Percentiles rank a stretch among this genome's conserved stretches.
phyloP scores from a whole-genome alignment of 30 jellyfish, hydroid and myxozoan species.

The Chironex yamaguchii region DNA sequence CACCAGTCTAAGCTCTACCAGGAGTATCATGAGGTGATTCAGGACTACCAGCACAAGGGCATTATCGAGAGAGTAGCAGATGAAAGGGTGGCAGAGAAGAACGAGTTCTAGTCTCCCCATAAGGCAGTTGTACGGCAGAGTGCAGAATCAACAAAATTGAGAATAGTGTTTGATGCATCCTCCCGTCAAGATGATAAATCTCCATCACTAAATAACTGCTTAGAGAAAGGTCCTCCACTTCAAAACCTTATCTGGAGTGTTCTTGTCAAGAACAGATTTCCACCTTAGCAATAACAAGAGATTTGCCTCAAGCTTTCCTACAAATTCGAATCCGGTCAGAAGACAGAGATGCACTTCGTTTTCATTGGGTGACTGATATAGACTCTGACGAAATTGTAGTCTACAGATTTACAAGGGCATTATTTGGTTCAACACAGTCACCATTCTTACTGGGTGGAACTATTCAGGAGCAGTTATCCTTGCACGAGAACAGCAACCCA shows the following conservation, averaged over 20 bases:
- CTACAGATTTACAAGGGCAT: constrained; percentile 44
- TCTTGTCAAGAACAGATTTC: too few species aligned
- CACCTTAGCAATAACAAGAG: too few species aligned
- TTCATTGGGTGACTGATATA: constrained; percentile 62
- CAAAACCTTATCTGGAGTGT: too few species aligned
- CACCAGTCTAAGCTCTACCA: constrained; percentile 1
- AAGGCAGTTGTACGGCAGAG: not conserved
- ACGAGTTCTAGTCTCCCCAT: not conserved
- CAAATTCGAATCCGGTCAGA: too few species aligned
- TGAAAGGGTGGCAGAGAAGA: not conserved
- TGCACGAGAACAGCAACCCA: not conserved
- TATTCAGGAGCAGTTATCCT: constrained; percentile 14
- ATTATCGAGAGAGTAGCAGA: not conserved
- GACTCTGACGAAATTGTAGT: not conserved
- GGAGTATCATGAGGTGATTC: not conserved
- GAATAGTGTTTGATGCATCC: not conserved
- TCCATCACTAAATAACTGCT: not conserved
- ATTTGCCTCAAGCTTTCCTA: too few species aligned
- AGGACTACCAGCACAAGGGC: not conserved
- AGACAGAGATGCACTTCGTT: too few species aligned
- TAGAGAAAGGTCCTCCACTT: not conserved
- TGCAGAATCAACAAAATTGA: not conserved
- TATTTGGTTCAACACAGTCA: constrained; percentile 48
- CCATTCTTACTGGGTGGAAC: constrained; percentile 73
- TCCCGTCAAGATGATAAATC: not conserved